Evolutionary conservation across 2,797 vertebrate species (phyloP).

Genomic region (Pempheris klunzingeri): DNA sequence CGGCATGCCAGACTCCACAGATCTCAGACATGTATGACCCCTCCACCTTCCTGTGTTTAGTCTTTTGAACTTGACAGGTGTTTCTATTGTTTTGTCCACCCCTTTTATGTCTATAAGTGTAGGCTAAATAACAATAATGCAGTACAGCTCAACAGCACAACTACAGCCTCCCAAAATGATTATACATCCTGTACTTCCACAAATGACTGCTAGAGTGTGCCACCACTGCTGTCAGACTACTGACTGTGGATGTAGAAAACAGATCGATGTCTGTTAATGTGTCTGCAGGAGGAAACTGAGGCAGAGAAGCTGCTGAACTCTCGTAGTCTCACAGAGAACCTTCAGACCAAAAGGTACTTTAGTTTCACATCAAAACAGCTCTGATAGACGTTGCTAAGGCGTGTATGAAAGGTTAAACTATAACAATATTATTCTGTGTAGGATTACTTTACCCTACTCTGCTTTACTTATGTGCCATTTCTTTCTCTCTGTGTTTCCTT

Average conservation of each 20-base stretch:
- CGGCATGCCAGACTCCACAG: neutral
- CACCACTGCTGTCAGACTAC: neutral
- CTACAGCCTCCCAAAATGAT: neutral
- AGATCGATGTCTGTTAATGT: neutral
- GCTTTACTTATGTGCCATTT: neutral
- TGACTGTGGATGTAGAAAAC: neutral
- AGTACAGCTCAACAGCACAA: neutral
- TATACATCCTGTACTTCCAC: constrained; percentile 5
- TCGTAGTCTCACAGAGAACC: neutral
- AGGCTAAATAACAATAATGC: neutral
- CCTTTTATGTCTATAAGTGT: neutral
- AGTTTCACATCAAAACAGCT: constrained; percentile 3
- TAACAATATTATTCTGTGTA: neutral
- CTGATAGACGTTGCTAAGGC: neutral
- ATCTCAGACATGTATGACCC: constrained; percentile 43
- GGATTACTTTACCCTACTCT: neutral
- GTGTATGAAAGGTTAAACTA: neutral
- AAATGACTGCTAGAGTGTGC: constrained; percentile 22
- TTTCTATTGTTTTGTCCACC: neutral
- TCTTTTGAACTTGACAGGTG: neutral
- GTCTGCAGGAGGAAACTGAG: constrained; percentile 56
- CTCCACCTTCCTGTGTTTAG: neutral
- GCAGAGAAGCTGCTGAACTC: constrained; percentile 24
- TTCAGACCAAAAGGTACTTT: constrained; percentile 48
- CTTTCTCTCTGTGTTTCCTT: neutral